These are phyloP conservation scores for Bos taurus DNA, from an alignment of 2,113 vertebrate species.

Conservation along the genomic window DNA sequence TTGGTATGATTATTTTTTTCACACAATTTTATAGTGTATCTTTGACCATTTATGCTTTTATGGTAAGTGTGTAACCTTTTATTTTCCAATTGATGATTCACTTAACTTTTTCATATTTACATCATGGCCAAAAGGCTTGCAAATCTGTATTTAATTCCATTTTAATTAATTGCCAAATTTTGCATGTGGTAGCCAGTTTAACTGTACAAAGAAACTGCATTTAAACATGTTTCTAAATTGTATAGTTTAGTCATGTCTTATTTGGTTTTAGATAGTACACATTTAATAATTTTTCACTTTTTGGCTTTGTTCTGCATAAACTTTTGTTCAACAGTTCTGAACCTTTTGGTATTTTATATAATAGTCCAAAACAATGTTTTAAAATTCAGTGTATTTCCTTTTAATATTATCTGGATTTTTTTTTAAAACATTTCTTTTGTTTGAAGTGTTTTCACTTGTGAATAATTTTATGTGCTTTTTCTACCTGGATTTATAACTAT, in stretches of 20 bases:
- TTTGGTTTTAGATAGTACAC: conserved; percentile 21
- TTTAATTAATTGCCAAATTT: conserved; percentile 74
- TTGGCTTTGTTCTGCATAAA: conserved; percentile 26
- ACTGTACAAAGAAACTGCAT: conserved; percentile 78
- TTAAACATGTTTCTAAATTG: conserved; percentile 73
- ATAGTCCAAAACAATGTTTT: conserved; percentile 40
- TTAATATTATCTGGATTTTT: conserved; percentile 7
- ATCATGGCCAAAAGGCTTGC: conserved; percentile 59
- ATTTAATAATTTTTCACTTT: conserved; percentile 18
- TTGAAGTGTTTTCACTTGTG: conserved; percentile 45
- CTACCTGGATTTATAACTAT: conserved; percentile 12
- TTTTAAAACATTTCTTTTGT: conserved; percentile 37
- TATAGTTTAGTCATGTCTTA: neutral
- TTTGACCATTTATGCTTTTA: conserved; percentile 76
- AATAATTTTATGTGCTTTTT: conserved; percentile 43
- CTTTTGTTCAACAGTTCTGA: conserved; percentile 25
- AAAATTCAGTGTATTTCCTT: conserved; percentile 52
- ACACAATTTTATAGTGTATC: conserved; percentile 65
- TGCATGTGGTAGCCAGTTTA: conserved; percentile 74
- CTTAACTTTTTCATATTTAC: conserved; percentile 69
- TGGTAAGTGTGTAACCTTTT: conserved; percentile 74
- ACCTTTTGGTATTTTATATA: conserved; percentile 37
- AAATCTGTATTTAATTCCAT: conserved; percentile 69
- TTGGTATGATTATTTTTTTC: conserved; percentile 60
- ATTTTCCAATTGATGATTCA: conserved; percentile 78